Evolutionary conservation across 2,888 invertebrate genomes (phyloP).

Genomic region (Omphaloscelis lunosa): DNA sequence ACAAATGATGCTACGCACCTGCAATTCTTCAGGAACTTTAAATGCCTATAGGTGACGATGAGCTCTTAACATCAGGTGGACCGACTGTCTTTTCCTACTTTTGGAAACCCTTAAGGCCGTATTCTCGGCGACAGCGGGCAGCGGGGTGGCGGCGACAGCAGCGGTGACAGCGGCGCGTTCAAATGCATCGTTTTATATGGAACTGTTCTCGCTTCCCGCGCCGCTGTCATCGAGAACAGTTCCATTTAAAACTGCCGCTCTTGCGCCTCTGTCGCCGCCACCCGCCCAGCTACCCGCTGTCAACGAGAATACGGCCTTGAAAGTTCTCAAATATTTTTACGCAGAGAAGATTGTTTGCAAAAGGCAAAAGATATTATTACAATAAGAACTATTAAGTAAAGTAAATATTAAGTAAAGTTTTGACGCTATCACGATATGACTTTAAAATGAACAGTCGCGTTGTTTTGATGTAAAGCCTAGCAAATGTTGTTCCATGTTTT

Average conservation of each 20-base stretch:
- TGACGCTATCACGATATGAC: constrained; percentile 30
- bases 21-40: not conserved
- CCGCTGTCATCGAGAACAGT: too few relatives aligned
- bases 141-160: too few relatives aligned
- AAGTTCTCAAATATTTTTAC: not conserved
- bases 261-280: too few relatives aligned
- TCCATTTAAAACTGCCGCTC: too few relatives aligned
- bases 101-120: not conserved
- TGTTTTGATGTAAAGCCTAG: constrained; percentile 51
- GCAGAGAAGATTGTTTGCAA: not conserved
- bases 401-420: constrained; percentile 44
- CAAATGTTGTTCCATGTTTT: constrained; percentile 64
- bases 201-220: too few relatives aligned
- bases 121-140: too few relatives aligned
- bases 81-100: too few relatives aligned
- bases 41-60: not conserved
- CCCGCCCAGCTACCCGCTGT: too few relatives aligned
- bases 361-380: not conserved
- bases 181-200: too few relatives aligned
- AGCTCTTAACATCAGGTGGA: too few relatives aligned
- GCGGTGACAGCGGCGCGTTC: too few relatives aligned
- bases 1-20: not conserved
- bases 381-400: not conserved
- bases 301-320: not conserved
- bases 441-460: constrained; percentile 53